Conservation (phyloP, 2,113 vertebrate genomes). For the Epinephelus fuscoguttatus region DNA sequence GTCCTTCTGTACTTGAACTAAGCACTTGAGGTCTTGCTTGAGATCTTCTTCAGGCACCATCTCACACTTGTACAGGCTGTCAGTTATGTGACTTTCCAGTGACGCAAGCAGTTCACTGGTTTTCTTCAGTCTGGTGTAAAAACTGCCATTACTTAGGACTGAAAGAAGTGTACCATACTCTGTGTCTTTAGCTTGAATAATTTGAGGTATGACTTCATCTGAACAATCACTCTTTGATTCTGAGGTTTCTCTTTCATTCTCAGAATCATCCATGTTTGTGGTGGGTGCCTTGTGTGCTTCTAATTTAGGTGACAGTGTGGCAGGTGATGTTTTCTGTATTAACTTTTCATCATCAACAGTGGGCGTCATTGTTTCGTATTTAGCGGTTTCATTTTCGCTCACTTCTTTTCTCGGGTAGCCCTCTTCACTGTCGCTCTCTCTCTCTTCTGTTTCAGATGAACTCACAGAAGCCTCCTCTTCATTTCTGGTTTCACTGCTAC, state of each 20-base stretch:
- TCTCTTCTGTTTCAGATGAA: constrained; percentile 13
- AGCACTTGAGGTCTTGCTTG: constrained; percentile 82
- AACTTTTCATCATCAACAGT: neutral
- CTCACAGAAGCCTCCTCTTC: neutral
- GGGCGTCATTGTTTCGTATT: neutral
- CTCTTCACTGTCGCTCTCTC: neutral
- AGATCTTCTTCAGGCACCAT: constrained; percentile 69
- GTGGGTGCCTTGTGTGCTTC: accelerated
- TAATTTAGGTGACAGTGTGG: neutral
- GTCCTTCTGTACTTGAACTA: constrained; percentile 77
- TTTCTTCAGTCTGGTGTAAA: constrained; percentile 82
- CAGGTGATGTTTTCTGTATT: neutral
- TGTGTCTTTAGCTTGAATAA: constrained; percentile 74
- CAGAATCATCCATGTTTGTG: neutral
- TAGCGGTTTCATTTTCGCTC: neutral
- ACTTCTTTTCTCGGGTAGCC: neutral
- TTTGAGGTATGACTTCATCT: constrained; percentile 21
- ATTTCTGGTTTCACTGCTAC: neutral
- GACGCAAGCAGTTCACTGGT: constrained; percentile 55
- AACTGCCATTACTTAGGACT: constrained; percentile 76
- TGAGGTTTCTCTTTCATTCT: neutral
- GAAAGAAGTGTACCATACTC: constrained; percentile 79
- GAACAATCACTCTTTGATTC: neutral
- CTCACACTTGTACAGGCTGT: constrained; percentile 62
- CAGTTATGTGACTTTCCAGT: constrained; percentile 70